These are phyloP conservation scores for Cremastobaeus sp. DNA, from an alignment of 2,888 invertebrate species.

Conservation along the genomic window DNA sequence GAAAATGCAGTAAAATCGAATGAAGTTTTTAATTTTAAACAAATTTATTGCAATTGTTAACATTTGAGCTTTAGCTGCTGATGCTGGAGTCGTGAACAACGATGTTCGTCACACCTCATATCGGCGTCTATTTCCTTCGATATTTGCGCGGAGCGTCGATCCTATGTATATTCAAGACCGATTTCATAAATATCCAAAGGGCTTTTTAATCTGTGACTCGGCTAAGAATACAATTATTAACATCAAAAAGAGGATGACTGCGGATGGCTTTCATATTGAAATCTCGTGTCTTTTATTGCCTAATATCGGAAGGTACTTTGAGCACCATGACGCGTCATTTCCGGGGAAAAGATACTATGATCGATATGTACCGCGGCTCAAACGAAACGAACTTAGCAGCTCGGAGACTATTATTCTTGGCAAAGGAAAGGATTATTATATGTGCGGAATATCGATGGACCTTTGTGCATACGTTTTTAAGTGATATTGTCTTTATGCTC, in stretches of 20 bases:
- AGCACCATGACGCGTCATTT: conserved; percentile 28
- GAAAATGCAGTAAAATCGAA: conserved; percentile 12
- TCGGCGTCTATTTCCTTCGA: conserved; percentile 50
- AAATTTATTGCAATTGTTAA: conserved; percentile 43
- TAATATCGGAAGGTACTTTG: conserved; percentile 61
- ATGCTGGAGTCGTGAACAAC: neutral
- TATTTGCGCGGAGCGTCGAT: conserved; percentile 47
- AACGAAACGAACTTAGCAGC: conserved; percentile 60
- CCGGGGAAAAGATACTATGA: conserved; percentile 52
- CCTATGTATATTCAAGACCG: conserved; percentile 63
- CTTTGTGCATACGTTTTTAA: conserved; percentile 56
- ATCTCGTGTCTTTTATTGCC: conserved; percentile 61
- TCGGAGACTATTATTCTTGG: conserved; percentile 57
- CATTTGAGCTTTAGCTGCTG: conserved; percentile 6
- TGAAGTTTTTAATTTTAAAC: conserved; percentile 30
- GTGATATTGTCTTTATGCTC: conserved; percentile 51
- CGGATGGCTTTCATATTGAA: conserved; percentile 61
- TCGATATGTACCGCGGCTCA: conserved; percentile 54
- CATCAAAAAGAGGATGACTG: conserved; percentile 59
- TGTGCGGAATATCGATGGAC: conserved; percentile 59
- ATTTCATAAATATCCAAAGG: conserved; percentile 63
- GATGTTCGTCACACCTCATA: conserved; percentile 27
- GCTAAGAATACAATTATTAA: conserved; percentile 62
- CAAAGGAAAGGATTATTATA: conserved; percentile 56
- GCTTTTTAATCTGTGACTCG: conserved; percentile 55